Conservation (phyloP, 2,888 invertebrate species). For the Andrena bucephala region DNA sequence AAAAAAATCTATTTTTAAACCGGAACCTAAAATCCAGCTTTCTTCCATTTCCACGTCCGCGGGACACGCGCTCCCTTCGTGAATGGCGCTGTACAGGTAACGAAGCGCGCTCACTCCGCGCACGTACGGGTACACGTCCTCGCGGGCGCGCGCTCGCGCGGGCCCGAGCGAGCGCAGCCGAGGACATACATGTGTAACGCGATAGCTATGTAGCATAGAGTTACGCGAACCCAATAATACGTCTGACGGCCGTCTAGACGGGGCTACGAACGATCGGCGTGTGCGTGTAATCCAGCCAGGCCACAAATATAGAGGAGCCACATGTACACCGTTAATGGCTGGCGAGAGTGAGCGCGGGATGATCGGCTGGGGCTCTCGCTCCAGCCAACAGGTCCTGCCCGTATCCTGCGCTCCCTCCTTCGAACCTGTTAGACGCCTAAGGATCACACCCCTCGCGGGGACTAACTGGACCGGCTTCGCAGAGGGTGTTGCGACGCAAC, state of each 20-base stretch:
- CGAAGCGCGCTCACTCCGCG: slow-evolving; percentile 7
- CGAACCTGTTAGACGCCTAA: slow-evolving; percentile 56
- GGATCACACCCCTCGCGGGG: slow-evolving; percentile 55
- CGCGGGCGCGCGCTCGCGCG: slow-evolving; percentile 26
- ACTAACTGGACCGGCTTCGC: slow-evolving; percentile 42
- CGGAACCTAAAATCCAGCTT: neutral
- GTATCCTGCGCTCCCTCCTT: slow-evolving; percentile 45
- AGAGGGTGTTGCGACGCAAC: slow-evolving; percentile 20
- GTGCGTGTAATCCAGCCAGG: slow-evolving; percentile 66
- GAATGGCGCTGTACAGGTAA: slow-evolving; percentile 37
- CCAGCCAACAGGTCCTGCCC: slow-evolving; percentile 39
- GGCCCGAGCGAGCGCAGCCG: slow-evolving; percentile 23
- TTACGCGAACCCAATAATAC: slow-evolving; percentile 83
- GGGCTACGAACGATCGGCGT: slow-evolving; percentile 68
- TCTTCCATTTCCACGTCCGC: no score
- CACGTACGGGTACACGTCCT: slow-evolving; percentile 9
- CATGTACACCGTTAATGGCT: slow-evolving; percentile 48
- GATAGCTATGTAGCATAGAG: slow-evolving; percentile 75
- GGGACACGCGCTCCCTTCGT: slow-evolving; percentile 19
- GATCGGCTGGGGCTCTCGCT: slow-evolving; percentile 14
- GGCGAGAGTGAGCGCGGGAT: slow-evolving; percentile 31
- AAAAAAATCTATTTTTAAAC: neutral
- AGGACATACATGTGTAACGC: slow-evolving; percentile 39
- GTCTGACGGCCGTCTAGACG: slow-evolving; percentile 83
- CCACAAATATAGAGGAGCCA: slow-evolving; percentile 39